Evolutionary conservation across 2,888 invertebrate species (phyloP), one percentile per base, ranked within the genome.

Genomic region (Cetonia aurata): DNA sequence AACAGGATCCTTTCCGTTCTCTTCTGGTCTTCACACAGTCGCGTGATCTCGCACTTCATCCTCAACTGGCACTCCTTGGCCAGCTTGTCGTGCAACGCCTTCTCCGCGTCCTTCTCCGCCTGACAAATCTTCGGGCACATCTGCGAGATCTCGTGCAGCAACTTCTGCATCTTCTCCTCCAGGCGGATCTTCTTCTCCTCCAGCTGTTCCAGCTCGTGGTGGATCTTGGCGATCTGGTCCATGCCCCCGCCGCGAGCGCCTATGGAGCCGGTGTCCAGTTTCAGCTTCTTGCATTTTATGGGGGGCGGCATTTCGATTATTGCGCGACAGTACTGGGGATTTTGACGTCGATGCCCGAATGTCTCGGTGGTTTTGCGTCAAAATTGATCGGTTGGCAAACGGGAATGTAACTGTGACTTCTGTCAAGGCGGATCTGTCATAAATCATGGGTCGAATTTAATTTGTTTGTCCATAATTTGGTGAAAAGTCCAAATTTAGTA

Each of bases 101-200:
- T 59, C 42, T 69, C 69, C 6, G 62, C 69, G 15, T 69, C 69
- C 12, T 17, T 42, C n/a, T 69, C 69, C 9, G 69, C 69, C n/a
- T 69, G 50, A 17, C 42, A 48, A 2, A 69, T 69, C n/a, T 62
- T 69, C 25, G 59, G 53, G 25, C 52, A 60, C 57, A 60, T 62
- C 41, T 42, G 6, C 1, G 69, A 31, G 13, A 69, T 69, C 17
- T 62, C 62, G 8, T 33, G 19, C 15, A 69, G 53, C 17, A 69
- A 8, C 15, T 25, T 37, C 17, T 69, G 69, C 46, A 69, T 60
- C n/a, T 55, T 41, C 19, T 69, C 62, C 19, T 69, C 69, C 42
- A 69, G 25, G 0, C 52, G 37, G 42, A 15, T 25, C 48, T 69
- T 69, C 52, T 62, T 52, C 12, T 62, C 62, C 6, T 69, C 69